Evolutionary conservation across 1,140 invertebrate genomes (phyloP).

Genomic region (Brachionus angularis): DNA sequence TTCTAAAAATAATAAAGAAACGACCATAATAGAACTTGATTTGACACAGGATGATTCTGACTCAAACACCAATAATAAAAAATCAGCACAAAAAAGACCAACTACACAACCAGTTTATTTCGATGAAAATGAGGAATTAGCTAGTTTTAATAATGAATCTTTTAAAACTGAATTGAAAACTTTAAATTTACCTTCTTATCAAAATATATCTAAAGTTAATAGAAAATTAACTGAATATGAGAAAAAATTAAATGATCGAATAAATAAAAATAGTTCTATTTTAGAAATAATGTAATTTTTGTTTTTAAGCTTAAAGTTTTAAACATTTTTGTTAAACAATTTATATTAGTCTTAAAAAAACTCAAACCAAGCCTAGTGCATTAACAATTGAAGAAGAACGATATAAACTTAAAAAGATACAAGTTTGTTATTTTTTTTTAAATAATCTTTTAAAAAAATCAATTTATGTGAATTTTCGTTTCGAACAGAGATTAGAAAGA

Average conservation of each 20-base stretch:
- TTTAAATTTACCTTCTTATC: not conserved
- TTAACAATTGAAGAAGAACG: conserved; percentile 9
- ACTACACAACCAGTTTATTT: not conserved
- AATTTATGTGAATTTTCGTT: not conserved
- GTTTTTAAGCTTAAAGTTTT: not conserved
- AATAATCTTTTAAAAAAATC: not conserved
- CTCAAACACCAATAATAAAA: conserved; percentile 1
- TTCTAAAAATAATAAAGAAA: not conserved
- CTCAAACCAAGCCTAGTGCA: conserved; percentile 18
- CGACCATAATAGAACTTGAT: conserved; percentile 6
- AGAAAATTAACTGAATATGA: not conserved
- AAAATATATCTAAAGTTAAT: conserved; percentile 16
- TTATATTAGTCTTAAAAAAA: not conserved
- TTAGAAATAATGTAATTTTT: conserved; percentile 8
- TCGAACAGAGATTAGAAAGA: conserved; percentile 23
- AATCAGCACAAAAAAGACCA: conserved; percentile 12
- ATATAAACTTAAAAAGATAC: conserved; percentile 18
- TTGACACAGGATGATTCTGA: conserved; percentile 8
- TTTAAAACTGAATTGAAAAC: no score
- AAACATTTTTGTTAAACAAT: not conserved
- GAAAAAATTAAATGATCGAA: conserved; percentile 16
- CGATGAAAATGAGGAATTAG: no score
- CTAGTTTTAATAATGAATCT: no score
- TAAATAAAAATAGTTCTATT: conserved; percentile 18
- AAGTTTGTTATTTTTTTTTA: not conserved